phyloP scores from a whole-genome alignment of 2,888 invertebrate genomes.

The Meganola albula region DNA sequence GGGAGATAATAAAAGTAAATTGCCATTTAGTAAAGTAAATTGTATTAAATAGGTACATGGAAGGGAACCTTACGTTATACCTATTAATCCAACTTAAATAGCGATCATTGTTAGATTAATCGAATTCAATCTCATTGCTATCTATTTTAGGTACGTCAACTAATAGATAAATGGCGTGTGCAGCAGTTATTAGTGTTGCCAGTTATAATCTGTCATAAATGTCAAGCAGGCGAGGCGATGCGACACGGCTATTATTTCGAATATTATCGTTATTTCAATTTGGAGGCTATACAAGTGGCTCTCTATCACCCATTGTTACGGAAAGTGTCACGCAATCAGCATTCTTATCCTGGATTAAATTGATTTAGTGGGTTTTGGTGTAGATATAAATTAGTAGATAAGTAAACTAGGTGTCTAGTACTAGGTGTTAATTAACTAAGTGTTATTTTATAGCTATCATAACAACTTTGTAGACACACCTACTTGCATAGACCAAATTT shows the following conservation, averaged over 20 bases:
- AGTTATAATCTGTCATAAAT: slow-evolving; percentile 72
- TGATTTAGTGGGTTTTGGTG: too few relatives aligned
- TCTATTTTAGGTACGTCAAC: slow-evolving; percentile 51
- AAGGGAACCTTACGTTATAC: too few relatives aligned
- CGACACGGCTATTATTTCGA: slow-evolving; percentile 55
- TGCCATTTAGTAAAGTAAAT: slow-evolving; percentile 31
- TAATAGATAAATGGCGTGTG: slow-evolving; percentile 73
- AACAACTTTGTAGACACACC: too few relatives aligned
- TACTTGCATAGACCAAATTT: too few relatives aligned
- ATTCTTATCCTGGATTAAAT: slow-evolving; percentile 37
- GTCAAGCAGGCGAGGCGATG: slow-evolving; percentile 56
- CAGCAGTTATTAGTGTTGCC: slow-evolving; percentile 59
- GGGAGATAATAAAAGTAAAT: slow-evolving; percentile 21
- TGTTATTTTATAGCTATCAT: too few relatives aligned
- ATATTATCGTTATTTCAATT: slow-evolving; percentile 61
- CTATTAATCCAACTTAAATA: too few relatives aligned
- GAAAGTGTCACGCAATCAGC: slow-evolving; percentile 58
- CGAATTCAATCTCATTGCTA: slow-evolving; percentile 55
- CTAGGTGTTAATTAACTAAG: too few relatives aligned
- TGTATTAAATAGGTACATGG: slow-evolving; percentile 38
- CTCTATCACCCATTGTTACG: slow-evolving; percentile 52
- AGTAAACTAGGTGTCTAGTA: too few relatives aligned
- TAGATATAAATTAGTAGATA: too few relatives aligned
- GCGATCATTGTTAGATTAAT: slow-evolving; percentile 60
- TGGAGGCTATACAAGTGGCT: slow-evolving; percentile 53